These are phyloP conservation scores for Bos indicus DNA, from an alignment of 2,113 vertebrate species.

Conservation along the genomic window DNA sequence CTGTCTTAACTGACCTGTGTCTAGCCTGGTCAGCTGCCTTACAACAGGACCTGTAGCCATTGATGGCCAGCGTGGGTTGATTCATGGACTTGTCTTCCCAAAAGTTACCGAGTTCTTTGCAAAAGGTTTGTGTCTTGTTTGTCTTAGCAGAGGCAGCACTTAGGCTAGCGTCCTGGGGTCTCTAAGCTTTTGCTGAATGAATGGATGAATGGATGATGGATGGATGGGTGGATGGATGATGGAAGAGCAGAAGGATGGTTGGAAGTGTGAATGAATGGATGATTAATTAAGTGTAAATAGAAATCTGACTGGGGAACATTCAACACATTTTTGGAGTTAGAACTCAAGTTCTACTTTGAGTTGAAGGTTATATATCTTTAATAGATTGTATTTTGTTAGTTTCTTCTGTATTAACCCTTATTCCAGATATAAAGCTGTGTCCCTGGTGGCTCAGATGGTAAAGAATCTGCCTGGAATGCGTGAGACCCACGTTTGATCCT, in stretches of 20 bases:
- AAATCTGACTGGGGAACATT: not conserved
- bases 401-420: not conserved
- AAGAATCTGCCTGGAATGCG: not conserved
- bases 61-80: not conserved
- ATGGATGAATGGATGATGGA: not conserved
- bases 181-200: not conserved
- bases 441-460: not conserved
- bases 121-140: too few species aligned
- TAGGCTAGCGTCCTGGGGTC: not conserved
- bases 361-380: not conserved
- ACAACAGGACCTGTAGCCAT: rapidly evolving
- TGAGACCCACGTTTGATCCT: not conserved
- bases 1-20: rapidly evolving
- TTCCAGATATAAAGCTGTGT: not conserved
- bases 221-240: not conserved
- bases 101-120: not conserved
- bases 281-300: not conserved
- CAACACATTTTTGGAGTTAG: not conserved
- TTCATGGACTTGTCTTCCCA: not conserved
- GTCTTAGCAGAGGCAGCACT: not conserved
- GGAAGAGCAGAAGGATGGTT: not conserved
- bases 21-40: not conserved
- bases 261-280: not conserved
- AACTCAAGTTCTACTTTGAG: not conserved
- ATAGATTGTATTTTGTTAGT: not conserved